Conservation (phyloP, 2,797 vertebrate species). For the Enteromius anoplus region DNA sequence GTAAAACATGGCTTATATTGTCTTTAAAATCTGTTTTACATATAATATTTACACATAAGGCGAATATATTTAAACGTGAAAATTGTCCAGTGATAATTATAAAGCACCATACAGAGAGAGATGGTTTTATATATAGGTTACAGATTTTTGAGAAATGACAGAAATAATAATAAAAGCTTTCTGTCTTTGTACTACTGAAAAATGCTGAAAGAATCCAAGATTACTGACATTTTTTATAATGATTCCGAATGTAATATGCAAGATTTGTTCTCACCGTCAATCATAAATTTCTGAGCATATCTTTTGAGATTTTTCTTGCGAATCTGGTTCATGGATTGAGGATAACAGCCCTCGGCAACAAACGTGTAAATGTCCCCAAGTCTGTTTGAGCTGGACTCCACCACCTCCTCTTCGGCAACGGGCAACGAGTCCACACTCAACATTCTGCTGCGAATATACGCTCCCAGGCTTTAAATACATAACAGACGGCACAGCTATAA, state of each 20-base stretch:
- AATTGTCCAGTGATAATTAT: neutral
- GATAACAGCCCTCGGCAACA: slow-evolving; percentile 86
- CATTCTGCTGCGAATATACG: slow-evolving; percentile 56
- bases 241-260: neutral
- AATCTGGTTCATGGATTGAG: slow-evolving; percentile 82
- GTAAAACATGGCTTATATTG: neutral
- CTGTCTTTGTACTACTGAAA: neutral
- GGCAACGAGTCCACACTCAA: slow-evolving; percentile 82
- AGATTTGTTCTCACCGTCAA: slow-evolving; percentile 76
- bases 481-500: slow-evolving; percentile 5
- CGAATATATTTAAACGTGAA: too few species aligned
- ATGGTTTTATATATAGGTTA: neutral
- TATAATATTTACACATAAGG: neutral
- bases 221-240: neutral
- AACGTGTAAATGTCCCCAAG: slow-evolving; percentile 87
- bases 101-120: neutral
- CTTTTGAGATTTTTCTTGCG: slow-evolving; percentile 87
- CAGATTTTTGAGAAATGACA: neutral
- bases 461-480: slow-evolving; percentile 7
- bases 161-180: neutral
- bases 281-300: slow-evolving; percentile 87
- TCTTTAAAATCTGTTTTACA: neutral
- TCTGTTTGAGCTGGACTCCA: slow-evolving; percentile 79
- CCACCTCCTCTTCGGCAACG: slow-evolving; percentile 87
- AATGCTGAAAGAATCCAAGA: neutral